These are phyloP conservation scores for Terebella lapidaria DNA, from an alignment of 2,888 invertebrate species.

Conservation along the genomic window DNA sequence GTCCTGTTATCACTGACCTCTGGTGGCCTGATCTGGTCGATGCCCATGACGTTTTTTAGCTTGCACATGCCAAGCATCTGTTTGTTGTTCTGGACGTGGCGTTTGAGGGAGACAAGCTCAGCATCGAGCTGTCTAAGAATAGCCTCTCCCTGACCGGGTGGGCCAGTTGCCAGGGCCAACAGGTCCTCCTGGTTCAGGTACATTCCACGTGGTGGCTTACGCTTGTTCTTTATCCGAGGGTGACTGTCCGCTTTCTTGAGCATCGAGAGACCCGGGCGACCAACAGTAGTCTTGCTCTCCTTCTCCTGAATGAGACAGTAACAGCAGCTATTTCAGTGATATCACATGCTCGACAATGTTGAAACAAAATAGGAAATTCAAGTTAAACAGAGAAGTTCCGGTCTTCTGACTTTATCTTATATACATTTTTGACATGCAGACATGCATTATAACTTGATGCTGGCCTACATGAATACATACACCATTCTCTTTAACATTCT, in stretches of 20 bases:
- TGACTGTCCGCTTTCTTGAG: slow-evolving; percentile 56
- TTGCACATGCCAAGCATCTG: slow-evolving; percentile 83
- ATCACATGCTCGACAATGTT: too few species aligned
- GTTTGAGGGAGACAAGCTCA: slow-evolving; percentile 87
- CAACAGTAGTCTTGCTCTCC: too few species aligned
- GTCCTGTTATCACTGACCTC: too few species aligned
- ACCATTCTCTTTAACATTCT: slow-evolving; percentile 81
- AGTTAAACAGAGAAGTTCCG: too few species aligned
- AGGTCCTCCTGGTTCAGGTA: slow-evolving; percentile 96
- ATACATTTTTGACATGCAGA: too few species aligned
- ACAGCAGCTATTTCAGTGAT: too few species aligned
- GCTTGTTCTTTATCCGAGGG: slow-evolving; percentile 57
- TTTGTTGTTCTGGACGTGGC: slow-evolving; percentile 94
- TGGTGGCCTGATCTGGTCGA: slow-evolving; percentile 63
- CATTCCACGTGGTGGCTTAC: slow-evolving; percentile 92
- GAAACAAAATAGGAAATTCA: too few species aligned
- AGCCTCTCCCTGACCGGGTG: slow-evolving; percentile 70
- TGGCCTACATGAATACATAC: slow-evolving; percentile 20
- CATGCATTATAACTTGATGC: too few species aligned
- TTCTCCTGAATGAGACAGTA: not conserved
- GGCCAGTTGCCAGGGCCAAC: slow-evolving; percentile 79
- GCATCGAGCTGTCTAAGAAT: slow-evolving; percentile 88
- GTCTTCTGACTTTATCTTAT: too few species aligned
- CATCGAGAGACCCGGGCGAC: not conserved
- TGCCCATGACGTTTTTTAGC: slow-evolving; percentile 65